Conservation (phyloP, 1,140 invertebrate genomes). For the Philaenus spumarius region DNA sequence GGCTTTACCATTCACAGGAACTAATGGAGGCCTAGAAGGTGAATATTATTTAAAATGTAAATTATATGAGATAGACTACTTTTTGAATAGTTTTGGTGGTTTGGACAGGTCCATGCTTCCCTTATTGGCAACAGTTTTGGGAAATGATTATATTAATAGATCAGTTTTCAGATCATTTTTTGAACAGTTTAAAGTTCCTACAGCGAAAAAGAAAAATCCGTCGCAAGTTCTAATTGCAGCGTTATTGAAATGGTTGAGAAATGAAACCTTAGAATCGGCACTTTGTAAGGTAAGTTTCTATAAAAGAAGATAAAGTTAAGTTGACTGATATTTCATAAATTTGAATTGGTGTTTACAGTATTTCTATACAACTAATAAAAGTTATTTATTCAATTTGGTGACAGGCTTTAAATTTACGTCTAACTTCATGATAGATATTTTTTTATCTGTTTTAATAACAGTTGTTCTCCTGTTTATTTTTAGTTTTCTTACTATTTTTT, state of each 20-base stretch:
- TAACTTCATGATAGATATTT: no score
- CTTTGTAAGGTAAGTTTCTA: constrained; percentile 49
- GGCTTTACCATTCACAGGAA: constrained; percentile 17
- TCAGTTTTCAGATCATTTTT: constrained; percentile 63
- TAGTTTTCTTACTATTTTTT: no score
- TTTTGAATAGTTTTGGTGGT: constrained; percentile 56
- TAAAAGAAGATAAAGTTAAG: no score
- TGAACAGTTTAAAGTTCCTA: constrained; percentile 52
- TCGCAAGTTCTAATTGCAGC: constrained; percentile 55
- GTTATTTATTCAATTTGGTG: no score
- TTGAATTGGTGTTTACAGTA: no score
- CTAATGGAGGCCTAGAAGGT: constrained; percentile 3
- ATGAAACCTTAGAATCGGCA: constrained; percentile 60
- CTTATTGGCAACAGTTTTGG: constrained; percentile 69
- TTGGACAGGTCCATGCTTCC: constrained; percentile 60
- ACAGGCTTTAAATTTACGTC: no score
- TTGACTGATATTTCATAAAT: no score
- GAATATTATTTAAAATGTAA: constrained; percentile 49
- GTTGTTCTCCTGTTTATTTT: no score
- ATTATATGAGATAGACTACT: constrained; percentile 63
- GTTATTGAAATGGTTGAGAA: constrained; percentile 64
- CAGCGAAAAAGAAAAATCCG: constrained; percentile 46
- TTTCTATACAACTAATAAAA: no score
- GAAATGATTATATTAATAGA: constrained; percentile 79
- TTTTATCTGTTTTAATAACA: no score